Evolutionary conservation across 2,113 vertebrate species (phyloP), one percentile per base, ranked within the genome.

Genomic region (Otocyon megalotis): DNA sequence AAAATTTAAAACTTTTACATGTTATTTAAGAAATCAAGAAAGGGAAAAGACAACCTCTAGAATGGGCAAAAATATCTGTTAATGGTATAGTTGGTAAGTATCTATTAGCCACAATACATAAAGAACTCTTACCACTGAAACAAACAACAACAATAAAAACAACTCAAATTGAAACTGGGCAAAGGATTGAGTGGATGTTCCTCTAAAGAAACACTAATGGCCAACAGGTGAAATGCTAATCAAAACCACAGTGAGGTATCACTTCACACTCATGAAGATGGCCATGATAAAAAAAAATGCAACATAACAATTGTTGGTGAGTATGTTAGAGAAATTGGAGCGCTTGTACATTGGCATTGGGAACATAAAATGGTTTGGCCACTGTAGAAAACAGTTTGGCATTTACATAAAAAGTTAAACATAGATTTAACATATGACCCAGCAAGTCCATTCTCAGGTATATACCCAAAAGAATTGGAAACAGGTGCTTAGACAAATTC

Each of bases 21-120:
- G 69, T 76, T 88, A 24, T 67, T 88, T 63, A 50, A 82, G 58
- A 97, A 60, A 8, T 62, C 50, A 86, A 63, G 3, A 93, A 95
- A 88, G 8, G 83, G 16, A 88, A 94, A 85, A 90, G 54, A 65
- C 5, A 81, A 43, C 53, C 50, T 83, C 53, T 1, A 72, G 28
- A 93, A 93, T 82, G 60, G 17, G 30, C 56, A 32, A 79, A 96
- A 96, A 60, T 71, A n/a, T 95, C 93, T 87, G 5, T 43, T 50
- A 86, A 30, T 56, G 63, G 4, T 90, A 11, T 71, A 60, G 30
- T 67, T 95, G 22, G 81, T 83, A 87, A 86, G 20, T 87, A 89
- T 63, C 37, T 84, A 90, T 30, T 58, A 83, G 67, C 48, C 58
- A 79, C 30, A 91, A 37, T 43, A 65, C 48, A 71, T 77, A 72